Evolutionary conservation across 1,140 invertebrate species (phyloP).

Genomic region (Achatina immaculata): DNA sequence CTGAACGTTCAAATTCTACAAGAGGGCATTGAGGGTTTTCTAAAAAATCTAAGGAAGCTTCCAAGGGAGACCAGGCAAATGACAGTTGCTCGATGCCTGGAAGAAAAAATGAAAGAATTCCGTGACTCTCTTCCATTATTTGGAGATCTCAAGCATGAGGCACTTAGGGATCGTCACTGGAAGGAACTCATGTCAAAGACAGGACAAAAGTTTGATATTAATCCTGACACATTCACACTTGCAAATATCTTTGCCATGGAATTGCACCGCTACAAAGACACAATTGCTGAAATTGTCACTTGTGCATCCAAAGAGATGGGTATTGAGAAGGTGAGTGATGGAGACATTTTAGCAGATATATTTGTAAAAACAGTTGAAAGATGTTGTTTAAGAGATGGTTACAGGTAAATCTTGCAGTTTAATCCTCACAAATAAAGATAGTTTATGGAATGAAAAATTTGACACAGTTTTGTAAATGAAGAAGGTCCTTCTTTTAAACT

Average conservation of each 20-base stretch:
- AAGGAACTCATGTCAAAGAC: slow-evolving; percentile 88
- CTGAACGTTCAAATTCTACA: slow-evolving; percentile 85
- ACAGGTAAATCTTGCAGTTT: too few species aligned
- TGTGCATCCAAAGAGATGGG: slow-evolving; percentile 88
- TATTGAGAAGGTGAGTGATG: slow-evolving; percentile 79
- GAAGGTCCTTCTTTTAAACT: too few species aligned
- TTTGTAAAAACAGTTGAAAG: neutral
- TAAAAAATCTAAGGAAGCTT: slow-evolving; percentile 82
- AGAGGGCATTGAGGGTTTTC: slow-evolving; percentile 87
- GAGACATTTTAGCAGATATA: neutral
- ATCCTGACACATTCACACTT: slow-evolving; percentile 86
- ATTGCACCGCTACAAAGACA: slow-evolving; percentile 85
- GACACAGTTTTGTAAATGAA: too few species aligned
- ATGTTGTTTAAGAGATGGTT: too few species aligned
- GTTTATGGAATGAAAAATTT: too few species aligned
- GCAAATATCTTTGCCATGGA: slow-evolving; percentile 94
- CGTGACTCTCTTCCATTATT: slow-evolving; percentile 88
- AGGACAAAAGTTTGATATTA: slow-evolving; percentile 86
- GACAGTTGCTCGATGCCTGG: slow-evolving; percentile 78
- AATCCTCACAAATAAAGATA: too few species aligned
- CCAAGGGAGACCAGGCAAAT: slow-evolving; percentile 75
- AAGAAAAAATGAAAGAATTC: slow-evolving; percentile 88
- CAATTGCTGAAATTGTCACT: slow-evolving; percentile 85
- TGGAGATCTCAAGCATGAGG: slow-evolving; percentile 91
- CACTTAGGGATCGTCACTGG: slow-evolving; percentile 88